A percentile compares a stretch with the other conserved stretches of the same genome.
phyloP scores from a whole-genome alignment of 2,797 vertebrate species.

The Balearica regulorum region DNA sequence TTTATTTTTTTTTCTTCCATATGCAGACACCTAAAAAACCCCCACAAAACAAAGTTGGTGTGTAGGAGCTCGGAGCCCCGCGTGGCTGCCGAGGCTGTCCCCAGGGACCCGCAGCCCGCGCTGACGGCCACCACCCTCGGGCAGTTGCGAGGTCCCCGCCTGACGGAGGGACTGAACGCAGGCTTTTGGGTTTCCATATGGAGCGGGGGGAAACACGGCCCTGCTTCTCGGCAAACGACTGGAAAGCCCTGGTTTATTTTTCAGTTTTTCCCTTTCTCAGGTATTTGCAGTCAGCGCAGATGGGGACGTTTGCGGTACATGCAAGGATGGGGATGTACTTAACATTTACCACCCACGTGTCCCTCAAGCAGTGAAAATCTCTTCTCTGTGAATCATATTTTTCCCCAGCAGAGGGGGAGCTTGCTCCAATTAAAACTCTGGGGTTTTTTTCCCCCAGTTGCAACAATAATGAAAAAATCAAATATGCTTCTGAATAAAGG shows the following conservation, averaged over 20 bases:
- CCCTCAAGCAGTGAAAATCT: neutral
- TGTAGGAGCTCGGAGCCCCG: neutral
- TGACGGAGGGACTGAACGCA: neutral
- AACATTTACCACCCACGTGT: neutral
- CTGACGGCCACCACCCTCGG: accelerated
- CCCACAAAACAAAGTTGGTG: neutral
- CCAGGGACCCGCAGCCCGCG: accelerated
- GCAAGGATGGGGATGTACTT: neutral
- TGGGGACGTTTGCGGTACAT: neutral
- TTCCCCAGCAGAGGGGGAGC: slow-evolving; percentile 60
- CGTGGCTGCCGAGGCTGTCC: neutral
- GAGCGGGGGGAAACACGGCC: neutral
- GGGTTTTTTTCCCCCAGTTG: neutral
- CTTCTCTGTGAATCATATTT: neutral
- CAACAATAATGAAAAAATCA: neutral
- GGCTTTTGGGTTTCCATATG: neutral
- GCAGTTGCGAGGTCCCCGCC: neutral
- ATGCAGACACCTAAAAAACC: neutral
- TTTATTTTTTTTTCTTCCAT: neutral
- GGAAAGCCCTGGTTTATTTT: neutral
- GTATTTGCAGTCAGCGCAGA: neutral
- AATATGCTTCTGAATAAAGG: neutral
- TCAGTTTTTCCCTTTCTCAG: neutral
- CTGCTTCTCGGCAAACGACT: neutral
- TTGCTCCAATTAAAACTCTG: neutral